Conservation (phyloP, 2,113 vertebrate genomes). For the Xenopus laevis region DNA sequence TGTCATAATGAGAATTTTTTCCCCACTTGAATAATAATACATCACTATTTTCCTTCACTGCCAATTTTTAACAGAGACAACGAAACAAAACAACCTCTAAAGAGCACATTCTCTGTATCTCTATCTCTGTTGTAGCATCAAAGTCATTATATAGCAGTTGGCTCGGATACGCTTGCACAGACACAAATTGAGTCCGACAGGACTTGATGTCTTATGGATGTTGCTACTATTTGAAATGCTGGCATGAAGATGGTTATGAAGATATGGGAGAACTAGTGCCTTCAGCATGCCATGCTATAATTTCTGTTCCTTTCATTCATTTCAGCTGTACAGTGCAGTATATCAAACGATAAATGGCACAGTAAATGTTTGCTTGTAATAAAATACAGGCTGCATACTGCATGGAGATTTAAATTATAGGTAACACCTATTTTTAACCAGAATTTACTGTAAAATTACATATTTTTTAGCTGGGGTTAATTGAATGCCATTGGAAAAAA, state of each 20-base stretch:
- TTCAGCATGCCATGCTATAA: constrained; percentile 47
- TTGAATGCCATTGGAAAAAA: too few relatives aligned
- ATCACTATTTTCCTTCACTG: background rate
- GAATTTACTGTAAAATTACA: too few relatives aligned
- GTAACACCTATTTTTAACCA: too few relatives aligned
- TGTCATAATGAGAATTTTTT: too few relatives aligned
- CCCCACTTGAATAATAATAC: too few relatives aligned
- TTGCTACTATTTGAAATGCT: constrained; percentile 73
- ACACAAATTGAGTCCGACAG: constrained; percentile 76
- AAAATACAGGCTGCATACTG: constrained; percentile 24
- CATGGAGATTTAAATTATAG: too few relatives aligned
- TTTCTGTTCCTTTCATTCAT: constrained; percentile 49
- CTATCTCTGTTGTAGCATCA: constrained; percentile 51
- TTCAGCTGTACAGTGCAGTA: constrained; percentile 39
- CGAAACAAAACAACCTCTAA: background rate
- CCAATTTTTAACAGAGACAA: background rate
- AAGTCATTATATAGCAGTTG: constrained; percentile 68
- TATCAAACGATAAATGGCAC: constrained; percentile 24
- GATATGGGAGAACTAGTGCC: constrained; percentile 47
- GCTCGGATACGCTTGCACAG: constrained; percentile 65
- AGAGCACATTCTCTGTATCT: constrained; percentile 50
- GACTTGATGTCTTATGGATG: constrained; percentile 74
- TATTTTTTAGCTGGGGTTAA: too few relatives aligned
- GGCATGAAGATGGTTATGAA: constrained; percentile 58
- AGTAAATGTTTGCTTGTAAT: too few relatives aligned